These are phyloP conservation scores for Chrysopilus asiliformis DNA, from an alignment of 2,888 invertebrate species.

Conservation along the genomic window DNA sequence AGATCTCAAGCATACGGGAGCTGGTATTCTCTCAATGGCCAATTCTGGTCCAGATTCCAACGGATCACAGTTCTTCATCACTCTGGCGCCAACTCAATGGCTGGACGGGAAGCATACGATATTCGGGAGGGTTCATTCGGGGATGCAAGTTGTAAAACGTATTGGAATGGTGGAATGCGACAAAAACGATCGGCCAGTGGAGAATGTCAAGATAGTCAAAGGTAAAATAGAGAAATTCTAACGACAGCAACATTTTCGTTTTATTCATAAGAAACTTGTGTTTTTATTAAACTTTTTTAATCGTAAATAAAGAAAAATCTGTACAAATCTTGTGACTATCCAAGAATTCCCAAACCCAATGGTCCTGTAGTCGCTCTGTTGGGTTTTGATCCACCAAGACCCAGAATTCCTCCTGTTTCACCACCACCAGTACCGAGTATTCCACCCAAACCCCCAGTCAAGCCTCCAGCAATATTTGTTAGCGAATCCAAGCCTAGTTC, in stretches of 20 bases:
- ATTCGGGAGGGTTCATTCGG: constrained; percentile 78
- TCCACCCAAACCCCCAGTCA: neutral
- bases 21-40: constrained; percentile 91
- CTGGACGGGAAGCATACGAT: constrained; percentile 95
- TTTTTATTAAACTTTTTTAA: too few species aligned
- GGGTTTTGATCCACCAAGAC: neutral
- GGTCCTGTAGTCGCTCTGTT: too few species aligned
- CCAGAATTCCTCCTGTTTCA: neutral
- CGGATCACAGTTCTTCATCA: constrained; percentile 97
- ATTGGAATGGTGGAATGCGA: constrained; percentile 92
- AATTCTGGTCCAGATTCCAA: constrained; percentile 95
- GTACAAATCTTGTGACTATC: neutral
- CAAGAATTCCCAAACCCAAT: too few species aligned
- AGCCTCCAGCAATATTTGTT: constrained; percentile 1
- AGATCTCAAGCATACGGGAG: constrained; percentile 89
- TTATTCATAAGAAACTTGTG: too few species aligned
- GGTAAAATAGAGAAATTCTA: constrained; percentile 34
- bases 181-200: constrained; percentile 79
- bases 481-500: constrained; percentile 17
- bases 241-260: neutral
- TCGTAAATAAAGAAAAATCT: neutral
- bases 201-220: constrained; percentile 67
- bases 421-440: neutral
- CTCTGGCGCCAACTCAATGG: constrained; percentile 94
- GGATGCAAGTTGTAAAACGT: constrained; percentile 83